These are phyloP conservation scores for Salminus brasiliensis DNA, from an alignment of 2,113 vertebrate genomes.

Conservation along the genomic window DNA sequence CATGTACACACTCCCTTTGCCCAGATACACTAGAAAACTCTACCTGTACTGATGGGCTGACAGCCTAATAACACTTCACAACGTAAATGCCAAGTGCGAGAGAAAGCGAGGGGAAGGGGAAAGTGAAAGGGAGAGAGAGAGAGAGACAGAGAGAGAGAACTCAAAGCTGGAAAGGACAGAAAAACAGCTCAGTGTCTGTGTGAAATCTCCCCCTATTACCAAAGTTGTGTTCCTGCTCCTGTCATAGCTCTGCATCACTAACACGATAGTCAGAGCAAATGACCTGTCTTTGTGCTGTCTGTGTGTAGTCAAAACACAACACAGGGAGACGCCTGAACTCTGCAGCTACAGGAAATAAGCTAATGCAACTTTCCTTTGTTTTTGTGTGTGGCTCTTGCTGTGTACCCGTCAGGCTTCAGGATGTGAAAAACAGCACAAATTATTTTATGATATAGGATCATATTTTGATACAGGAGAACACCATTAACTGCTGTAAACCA, in stretches of 20 bases:
- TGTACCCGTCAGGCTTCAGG: background rate
- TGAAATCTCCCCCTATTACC: background rate
- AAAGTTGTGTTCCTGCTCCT: slow-evolving; percentile 8
- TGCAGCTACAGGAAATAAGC: background rate
- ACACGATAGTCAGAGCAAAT: slow-evolving; percentile 15
- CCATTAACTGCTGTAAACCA: too few relatives aligned
- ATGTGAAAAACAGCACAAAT: background rate
- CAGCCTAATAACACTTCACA: slow-evolving; percentile 47
- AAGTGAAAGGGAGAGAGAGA: too few relatives aligned
- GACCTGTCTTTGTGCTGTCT: background rate
- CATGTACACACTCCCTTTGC: background rate
- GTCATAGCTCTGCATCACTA: slow-evolving; percentile 10
- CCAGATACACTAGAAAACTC: background rate
- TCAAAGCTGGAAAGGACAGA: background rate
- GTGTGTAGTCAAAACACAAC: slow-evolving; percentile 15
- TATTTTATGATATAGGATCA: background rate
- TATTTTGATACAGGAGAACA: too few relatives aligned
- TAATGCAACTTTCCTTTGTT: background rate
- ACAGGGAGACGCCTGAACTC: background rate
- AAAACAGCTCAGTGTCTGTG: background rate
- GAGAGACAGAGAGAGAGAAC: background rate
- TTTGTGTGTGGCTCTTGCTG: background rate
- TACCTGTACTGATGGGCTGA: slow-evolving; percentile 33
- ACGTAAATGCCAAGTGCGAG: slow-evolving; percentile 49
- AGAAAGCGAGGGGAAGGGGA: slow-evolving; percentile 1